Percentiles rank a stretch among this genome's conserved stretches.
Conservation (phyloP, 2,797 vertebrate species). For the Spheniscus humboldti region DNA sequence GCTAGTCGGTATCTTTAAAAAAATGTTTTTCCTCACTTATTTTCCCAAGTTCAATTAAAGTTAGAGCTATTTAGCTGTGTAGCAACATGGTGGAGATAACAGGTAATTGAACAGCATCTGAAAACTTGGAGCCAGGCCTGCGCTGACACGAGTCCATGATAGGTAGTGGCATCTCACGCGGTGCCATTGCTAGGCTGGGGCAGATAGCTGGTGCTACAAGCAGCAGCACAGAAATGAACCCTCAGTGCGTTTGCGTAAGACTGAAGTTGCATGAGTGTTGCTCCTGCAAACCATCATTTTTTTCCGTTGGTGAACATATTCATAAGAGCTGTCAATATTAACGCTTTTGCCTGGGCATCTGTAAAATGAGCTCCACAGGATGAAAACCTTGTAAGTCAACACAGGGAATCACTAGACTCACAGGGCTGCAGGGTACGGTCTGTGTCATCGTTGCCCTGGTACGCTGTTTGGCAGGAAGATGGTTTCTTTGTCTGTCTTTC, state of each 20-base stretch:
- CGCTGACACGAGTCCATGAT: neutral
- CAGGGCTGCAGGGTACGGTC: neutral
- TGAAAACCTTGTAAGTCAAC: neutral
- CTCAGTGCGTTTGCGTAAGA: neutral
- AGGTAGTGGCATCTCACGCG: rapidly evolving
- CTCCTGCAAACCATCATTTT: neutral
- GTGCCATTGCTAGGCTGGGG: neutral
- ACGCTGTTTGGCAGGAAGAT: neutral
- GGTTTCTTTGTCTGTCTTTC: neutral
- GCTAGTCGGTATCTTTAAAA: neutral
- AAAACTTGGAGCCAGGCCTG: neutral
- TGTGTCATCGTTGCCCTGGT: neutral
- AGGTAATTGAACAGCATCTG: neutral
- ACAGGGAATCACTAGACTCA: neutral
- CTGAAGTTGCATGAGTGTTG: rapidly evolving
- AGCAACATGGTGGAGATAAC: neutral
- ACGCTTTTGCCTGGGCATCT: neutral
- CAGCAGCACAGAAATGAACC: neutral
- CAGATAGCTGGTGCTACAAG: neutral
- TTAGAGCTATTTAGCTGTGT: neutral
- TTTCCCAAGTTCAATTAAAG: neutral
- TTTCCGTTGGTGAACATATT: neutral
- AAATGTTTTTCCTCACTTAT: neutral
- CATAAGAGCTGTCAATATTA: neutral
- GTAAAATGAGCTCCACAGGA: neutral